phyloP scores from a whole-genome alignment of 2,113 vertebrate genomes.

The Heterochromis multidens region DNA sequence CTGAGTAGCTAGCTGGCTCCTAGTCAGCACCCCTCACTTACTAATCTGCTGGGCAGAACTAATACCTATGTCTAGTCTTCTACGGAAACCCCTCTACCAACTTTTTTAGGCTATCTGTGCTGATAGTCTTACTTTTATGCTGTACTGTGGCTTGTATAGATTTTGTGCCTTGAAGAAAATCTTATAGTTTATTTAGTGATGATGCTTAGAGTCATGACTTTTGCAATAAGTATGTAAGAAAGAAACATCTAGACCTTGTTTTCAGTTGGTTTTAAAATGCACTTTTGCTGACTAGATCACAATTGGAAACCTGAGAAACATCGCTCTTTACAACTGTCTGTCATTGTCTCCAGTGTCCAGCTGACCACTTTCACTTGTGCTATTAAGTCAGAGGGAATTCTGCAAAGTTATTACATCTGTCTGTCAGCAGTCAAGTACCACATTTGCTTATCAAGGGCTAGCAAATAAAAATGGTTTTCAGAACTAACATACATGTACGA shows the following conservation, averaged over 20 bases:
- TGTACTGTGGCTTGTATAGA: neutral
- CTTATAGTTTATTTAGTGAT: neutral
- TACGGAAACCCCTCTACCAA: constrained; percentile 27
- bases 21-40: constrained; percentile 22
- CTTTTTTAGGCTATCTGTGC: neutral
- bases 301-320: no score
- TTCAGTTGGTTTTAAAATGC: no score
- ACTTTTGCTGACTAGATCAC: no score
- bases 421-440: neutral
- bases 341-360: neutral
- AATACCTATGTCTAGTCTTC: constrained; percentile 57
- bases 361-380: neutral
- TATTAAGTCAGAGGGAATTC: neutral
- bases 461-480: neutral
- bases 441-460: no score
- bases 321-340: no score
- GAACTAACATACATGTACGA: fast-evolving
- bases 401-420: neutral
- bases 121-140: neutral
- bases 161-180: neutral
- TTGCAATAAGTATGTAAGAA: no score
- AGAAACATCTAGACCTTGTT: no score
- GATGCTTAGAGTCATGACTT: neutral
- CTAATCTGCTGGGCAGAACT: constrained; percentile 59
- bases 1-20: constrained; percentile 44